These are phyloP conservation scores for Podarcis raffonei DNA, from an alignment of 2,113 vertebrate genomes.

Conservation along the genomic window DNA sequence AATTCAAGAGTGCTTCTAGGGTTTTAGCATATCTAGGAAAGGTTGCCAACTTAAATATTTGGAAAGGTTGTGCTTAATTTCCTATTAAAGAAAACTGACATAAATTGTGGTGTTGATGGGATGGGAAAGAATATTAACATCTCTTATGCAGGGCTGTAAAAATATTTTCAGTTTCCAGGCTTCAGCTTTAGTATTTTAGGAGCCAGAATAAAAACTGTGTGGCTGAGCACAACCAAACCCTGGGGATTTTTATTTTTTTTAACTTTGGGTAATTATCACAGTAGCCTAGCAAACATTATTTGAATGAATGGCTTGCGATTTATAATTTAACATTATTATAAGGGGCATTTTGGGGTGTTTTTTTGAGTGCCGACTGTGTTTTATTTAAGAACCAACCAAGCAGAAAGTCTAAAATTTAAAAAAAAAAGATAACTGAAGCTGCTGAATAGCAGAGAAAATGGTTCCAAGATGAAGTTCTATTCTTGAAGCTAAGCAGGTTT, in stretches of 20 bases:
- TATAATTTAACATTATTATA: not conserved
- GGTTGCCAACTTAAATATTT: slow-evolving; percentile 9
- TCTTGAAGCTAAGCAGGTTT: not conserved
- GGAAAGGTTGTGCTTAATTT: not conserved
- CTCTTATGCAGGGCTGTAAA: not conserved
- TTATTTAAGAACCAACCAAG: not conserved
- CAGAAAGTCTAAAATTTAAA: not conserved
- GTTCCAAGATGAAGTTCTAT: not conserved
- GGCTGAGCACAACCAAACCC: not conserved
- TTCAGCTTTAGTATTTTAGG: not conserved
- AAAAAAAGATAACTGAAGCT: not conserved
- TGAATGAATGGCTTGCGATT: not conserved
- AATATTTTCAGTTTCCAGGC: not conserved
- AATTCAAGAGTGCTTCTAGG: not conserved
- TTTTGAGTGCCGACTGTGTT: not conserved
- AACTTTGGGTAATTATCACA: not conserved
- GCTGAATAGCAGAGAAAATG: not conserved
- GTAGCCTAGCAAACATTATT: not conserved
- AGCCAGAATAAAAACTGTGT: fast-evolving
- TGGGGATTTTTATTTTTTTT: not conserved
- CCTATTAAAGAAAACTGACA: not conserved
- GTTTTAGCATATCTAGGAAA: fast-evolving
- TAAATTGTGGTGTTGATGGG: not conserved
- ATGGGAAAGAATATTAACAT: not conserved
- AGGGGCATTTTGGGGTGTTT: not conserved